Base-by-base conservation (phyloP, 2,797 vertebrate species). In the Liasis olivaceus region DNA sequence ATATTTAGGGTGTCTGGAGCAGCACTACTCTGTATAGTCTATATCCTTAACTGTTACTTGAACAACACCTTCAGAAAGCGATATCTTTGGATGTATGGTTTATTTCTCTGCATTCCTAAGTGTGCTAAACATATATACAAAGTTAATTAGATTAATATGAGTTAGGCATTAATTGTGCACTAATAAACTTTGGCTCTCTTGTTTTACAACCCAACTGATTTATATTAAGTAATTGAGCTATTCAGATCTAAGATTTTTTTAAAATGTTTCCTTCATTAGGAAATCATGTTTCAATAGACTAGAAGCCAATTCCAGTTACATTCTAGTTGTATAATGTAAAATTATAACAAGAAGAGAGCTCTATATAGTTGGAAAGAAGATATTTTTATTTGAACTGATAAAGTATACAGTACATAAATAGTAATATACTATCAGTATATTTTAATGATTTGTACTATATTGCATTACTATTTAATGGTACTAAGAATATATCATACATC, bases 141-240 rank as follows among this genome's bases (percentile, higher is more conserved):
- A 54, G 51, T 54, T 54, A 54, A 54, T 54, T 54, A 6, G 51
- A 7, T 54, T 54, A 54, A 54, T 54, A 54, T 7, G 6, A 7
- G 51, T 54, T 54, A 54, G 51, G 51, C 51, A 54, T 54, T 7
- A 7, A 6, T 54, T 6, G 6, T 54, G 6, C 51, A 54, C 51
- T 54, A 54, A 54, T 54, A 54, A 54, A 54, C 51, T 54, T 54
- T 7, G 51, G 51, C 51, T 54, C 6, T 7, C 51, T 54, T 54
- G 51, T 54, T 54, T 54, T 54, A 94, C 93, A 88, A 91, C 94
- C 87, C 90, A 72, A 89, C 88, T 94, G 60, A 87, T 96, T 94
- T 92, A 91, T 59, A 92, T 72, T 26, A 42, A 87, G 47, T 89
- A 93, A 86, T 9, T 31, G 1, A 1, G 0, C 15, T 54, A 54